Evolutionary conservation across 2,113 vertebrate genomes (phyloP).

Genomic region (Trematocara stigmaticum): DNA sequence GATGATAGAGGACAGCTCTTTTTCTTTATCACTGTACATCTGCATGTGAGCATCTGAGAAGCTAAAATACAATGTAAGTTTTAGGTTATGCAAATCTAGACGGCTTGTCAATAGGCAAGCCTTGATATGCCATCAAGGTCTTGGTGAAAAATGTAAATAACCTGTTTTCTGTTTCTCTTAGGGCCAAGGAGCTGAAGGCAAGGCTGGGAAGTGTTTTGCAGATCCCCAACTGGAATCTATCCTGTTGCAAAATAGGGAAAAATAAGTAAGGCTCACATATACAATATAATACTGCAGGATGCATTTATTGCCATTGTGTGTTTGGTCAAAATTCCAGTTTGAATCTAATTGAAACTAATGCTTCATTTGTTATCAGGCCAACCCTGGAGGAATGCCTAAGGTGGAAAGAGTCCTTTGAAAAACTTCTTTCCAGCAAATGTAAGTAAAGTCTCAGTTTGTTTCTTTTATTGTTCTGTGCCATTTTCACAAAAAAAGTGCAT

Average conservation of each 20-base stretch:
- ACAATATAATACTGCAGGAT: not conserved
- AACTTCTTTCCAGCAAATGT: conserved; percentile 90
- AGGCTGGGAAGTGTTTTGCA: conserved; percentile 83
- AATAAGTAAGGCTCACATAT: conserved; percentile 55
- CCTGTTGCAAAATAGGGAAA: conserved; percentile 64
- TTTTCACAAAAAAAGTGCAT: not conserved
- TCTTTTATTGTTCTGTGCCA: not conserved
- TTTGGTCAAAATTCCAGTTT: not conserved
- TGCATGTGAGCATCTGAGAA: not conserved
- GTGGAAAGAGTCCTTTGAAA: conserved; percentile 89
- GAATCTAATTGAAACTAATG: not conserved
- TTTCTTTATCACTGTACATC: not conserved
- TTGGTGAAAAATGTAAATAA: not conserved
- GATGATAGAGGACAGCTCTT: not conserved
- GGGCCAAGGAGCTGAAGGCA: conserved; percentile 87
- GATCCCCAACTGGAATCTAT: conserved; percentile 70
- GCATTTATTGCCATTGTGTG: not conserved
- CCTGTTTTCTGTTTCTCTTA: conserved; percentile 34
- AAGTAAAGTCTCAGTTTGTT: conserved; percentile 56
- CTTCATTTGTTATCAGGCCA: conserved; percentile 66
- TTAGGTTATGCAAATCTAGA: not conserved
- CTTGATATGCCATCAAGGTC: not conserved
- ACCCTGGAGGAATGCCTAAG: conserved; percentile 79
- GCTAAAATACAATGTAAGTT: not conserved
- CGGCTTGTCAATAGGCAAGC: not conserved